Conservation (phyloP, 2,797 vertebrate genomes). For the Percopsis omiscomaycus region DNA sequence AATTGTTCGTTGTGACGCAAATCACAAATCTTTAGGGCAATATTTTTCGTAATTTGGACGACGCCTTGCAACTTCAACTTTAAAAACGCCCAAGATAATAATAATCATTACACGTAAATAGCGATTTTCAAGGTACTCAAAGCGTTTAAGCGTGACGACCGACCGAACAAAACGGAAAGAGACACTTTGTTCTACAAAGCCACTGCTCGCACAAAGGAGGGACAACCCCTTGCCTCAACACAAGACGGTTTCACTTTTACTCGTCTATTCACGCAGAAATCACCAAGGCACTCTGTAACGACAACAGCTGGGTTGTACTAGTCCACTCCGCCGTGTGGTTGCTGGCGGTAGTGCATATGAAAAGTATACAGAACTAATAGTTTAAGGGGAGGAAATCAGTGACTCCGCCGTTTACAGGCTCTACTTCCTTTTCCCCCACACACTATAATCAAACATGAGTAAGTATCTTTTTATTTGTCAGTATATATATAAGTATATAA, state of each 20-base stretch:
- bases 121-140: too few species aligned
- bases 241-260: constrained; percentile 86
- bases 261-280: constrained; percentile 64
- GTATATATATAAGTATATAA: too few species aligned
- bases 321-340: constrained; percentile 55
- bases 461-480: too few species aligned
- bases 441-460: too few species aligned
- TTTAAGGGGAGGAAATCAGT: constrained; percentile 76
- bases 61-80: too few species aligned
- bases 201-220: constrained; percentile 60
- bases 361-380: constrained; percentile 69
- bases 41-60: too few species aligned
- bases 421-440: constrained; percentile 74
- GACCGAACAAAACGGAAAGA: constrained; percentile 44
- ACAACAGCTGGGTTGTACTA: constrained; percentile 47
- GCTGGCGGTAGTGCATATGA: constrained; percentile 61
- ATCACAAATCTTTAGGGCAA: too few species aligned
- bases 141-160: too few species aligned
- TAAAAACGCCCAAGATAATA: too few species aligned
- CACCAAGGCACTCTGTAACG: constrained; percentile 42
- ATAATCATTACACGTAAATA: too few species aligned
- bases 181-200: constrained; percentile 59
- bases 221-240: constrained; percentile 85
- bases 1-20: too few species aligned
- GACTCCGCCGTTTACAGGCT: constrained; percentile 79